Percentiles rank a stretch among this genome's conserved stretches.
These are phyloP conservation scores for Macrosiphum euphorbiae DNA, from an alignment of 2,888 invertebrate species.

Conservation along the genomic window DNA sequence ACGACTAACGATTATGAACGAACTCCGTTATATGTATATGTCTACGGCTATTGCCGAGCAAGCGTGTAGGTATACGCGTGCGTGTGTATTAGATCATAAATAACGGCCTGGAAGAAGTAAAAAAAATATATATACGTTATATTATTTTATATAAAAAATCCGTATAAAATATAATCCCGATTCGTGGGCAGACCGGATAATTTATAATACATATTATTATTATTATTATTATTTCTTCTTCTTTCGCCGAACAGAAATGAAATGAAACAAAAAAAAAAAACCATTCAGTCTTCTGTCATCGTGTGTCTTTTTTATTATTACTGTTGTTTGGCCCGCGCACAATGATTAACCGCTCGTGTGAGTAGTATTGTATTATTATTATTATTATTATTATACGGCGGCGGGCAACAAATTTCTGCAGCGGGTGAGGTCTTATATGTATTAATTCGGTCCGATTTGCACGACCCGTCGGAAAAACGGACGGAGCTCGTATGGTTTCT, in stretches of 20 bases:
- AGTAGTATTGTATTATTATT: no score
- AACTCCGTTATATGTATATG: background rate
- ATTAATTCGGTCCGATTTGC: background rate
- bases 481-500: background rate
- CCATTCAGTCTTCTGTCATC: constrained; percentile 43
- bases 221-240: background rate
- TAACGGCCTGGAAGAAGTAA: constrained; percentile 10
- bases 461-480: background rate
- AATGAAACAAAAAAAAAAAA: constrained; percentile 1
- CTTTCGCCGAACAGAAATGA: constrained; percentile 1
- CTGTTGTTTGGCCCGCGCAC: background rate
- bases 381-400: no score
- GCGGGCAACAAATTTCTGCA: constrained; percentile 18
- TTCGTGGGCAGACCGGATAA: constrained; percentile 58
- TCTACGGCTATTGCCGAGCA: background rate
- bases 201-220: constrained; percentile 33
- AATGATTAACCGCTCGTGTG: constrained; percentile 15
- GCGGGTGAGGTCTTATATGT: background rate
- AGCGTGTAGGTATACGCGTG: background rate
- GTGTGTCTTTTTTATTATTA: constrained; percentile 42
- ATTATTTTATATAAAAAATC: constrained; percentile 24
- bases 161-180: constrained; percentile 11
- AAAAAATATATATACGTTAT: background rate
- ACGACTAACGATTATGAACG: constrained; percentile 25
- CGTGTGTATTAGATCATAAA: constrained; percentile 20